These are phyloP conservation scores for Morpho helenor DNA, from an alignment of 2,888 invertebrate species.

Conservation along the genomic window DNA sequence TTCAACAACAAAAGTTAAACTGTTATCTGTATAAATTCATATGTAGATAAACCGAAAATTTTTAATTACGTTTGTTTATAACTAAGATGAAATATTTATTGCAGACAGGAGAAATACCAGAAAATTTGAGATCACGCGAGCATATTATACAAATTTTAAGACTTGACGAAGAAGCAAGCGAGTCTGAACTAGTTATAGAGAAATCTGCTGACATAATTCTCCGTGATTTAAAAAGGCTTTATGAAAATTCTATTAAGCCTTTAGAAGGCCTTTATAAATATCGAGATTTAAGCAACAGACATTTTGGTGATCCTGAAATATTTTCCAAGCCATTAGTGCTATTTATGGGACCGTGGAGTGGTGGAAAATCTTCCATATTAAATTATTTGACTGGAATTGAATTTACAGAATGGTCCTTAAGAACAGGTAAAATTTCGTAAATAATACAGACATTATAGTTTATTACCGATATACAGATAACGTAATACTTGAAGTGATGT, in stretches of 20 bases:
- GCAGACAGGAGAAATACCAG: slow-evolving; percentile 86
- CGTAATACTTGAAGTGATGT: not conserved
- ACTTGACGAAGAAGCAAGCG: slow-evolving; percentile 86
- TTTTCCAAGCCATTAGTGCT: slow-evolving; percentile 95
- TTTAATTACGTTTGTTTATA: not conserved
- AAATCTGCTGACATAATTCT: slow-evolving; percentile 88
- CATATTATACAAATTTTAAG: slow-evolving; percentile 90
- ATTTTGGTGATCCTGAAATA: slow-evolving; percentile 96
- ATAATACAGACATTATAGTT: too few relatives aligned
- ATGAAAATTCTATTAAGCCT: slow-evolving; percentile 93
- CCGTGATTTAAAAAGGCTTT: slow-evolving; percentile 90
- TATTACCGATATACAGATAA: not conserved
- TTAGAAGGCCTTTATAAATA: slow-evolving; percentile 95
- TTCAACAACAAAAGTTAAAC: too few relatives aligned
- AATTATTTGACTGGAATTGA: slow-evolving; percentile 95
- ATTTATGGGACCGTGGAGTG: slow-evolving; percentile 98
- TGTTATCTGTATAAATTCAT: too few relatives aligned
- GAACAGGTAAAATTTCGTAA: slow-evolving; percentile 83
- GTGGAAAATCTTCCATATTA: slow-evolving; percentile 95
- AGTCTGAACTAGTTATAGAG: slow-evolving; percentile 84
- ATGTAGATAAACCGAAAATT: not conserved
- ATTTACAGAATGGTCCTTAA: slow-evolving; percentile 88
- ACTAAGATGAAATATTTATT: slow-evolving; percentile 32
- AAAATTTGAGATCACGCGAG: slow-evolving; percentile 87
- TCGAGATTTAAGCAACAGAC: slow-evolving; percentile 93